Base-by-base conservation (phyloP, 2,888 invertebrate genomes). In the Agrochola litura region DNA sequence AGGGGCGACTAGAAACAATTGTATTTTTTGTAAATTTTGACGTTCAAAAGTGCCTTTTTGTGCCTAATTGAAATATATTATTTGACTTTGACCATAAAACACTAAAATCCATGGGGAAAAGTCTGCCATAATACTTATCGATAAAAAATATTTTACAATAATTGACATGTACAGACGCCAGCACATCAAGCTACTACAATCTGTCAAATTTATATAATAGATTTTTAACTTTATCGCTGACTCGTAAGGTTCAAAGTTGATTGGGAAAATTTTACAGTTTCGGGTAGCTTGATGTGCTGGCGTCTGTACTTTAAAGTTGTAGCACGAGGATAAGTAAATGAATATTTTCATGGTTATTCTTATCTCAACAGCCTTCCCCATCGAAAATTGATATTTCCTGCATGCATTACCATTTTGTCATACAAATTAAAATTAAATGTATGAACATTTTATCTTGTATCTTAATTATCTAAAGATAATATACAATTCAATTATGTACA, bases 261-360 rank as follows among this genome's bases (percentile, higher is more conserved):
- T n/a, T n/a, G n/a, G n/a, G n/a, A n/a, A n/a, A n/a, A n/a, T n/a
- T n/a, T n/a, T n/a, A n/a, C n/a, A n/a, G n/a, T n/a, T n/a, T n/a
- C n/a, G n/a, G n/a, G n/a, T n/a, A n/a, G n/a, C n/a, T n/a, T n/a
- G n/a, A n/a, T n/a, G n/a, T n/a, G n/a, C n/a, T n/a, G n/a, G n/a
- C n/a, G n/a, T n/a, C n/a, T n/a, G 1, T 30, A 30, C 30, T 14
- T 14, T 30, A 56, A 66, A 37, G 16, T 63, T 22, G 3, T 65
- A 65, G 46, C 49, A 61, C 54, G 22, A 65, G 64, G 58, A 56
- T 10, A 80, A 25, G 8, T 25, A 49, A 22, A 49, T 83, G 16
- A 22, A 65, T 70, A 54, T 22, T 56, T 64, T 68, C 82, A 80
- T 52, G 82, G 82, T 30, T 80, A 60, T 37, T 54, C 46, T 68